phyloP scores from a whole-genome alignment of 2,113 vertebrate species.

The Prinia subflava region DNA sequence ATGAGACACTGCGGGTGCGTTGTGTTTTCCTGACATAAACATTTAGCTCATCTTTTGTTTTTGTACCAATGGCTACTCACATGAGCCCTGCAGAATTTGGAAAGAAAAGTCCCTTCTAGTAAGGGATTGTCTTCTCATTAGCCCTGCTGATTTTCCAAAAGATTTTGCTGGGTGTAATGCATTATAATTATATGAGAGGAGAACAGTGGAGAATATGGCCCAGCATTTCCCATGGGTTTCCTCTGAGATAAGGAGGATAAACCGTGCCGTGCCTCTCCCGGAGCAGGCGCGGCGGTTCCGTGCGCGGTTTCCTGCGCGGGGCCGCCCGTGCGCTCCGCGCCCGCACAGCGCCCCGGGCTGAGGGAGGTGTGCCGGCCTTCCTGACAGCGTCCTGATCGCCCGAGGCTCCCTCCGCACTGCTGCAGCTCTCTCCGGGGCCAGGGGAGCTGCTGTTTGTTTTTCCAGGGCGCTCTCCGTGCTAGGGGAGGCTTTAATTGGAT shows the following conservation, averaged over 20 bases:
- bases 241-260: conserved; percentile 76
- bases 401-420: conserved; percentile 1
- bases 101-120: not conserved
- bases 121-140: not conserved
- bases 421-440: conserved; percentile 11
- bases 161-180: conserved; percentile 37
- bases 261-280: not conserved
- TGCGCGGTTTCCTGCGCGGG: conserved; percentile 43
- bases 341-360: conserved; percentile 52
- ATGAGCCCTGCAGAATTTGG: not conserved
- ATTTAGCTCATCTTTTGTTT: conserved; percentile 60
- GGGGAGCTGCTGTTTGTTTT: conserved; percentile 72
- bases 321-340: conserved; percentile 17
- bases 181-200: conserved; percentile 72
- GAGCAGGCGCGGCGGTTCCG: not conserved
- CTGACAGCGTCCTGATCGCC: conserved; percentile 32
- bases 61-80: not conserved
- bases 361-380: conserved; percentile 35
- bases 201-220: conserved; percentile 60
- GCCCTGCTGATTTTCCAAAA: not conserved
- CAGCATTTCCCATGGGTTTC: conserved; percentile 77
- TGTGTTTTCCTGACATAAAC: conserved; percentile 54
- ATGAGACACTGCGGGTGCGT: conserved; percentile 28
- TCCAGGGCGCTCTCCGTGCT: conserved; percentile 56
- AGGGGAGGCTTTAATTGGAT: conserved; percentile 59